phyloP scores from a whole-genome alignment of 2,888 invertebrate genomes.

The Tanytarsus gracilentus region DNA sequence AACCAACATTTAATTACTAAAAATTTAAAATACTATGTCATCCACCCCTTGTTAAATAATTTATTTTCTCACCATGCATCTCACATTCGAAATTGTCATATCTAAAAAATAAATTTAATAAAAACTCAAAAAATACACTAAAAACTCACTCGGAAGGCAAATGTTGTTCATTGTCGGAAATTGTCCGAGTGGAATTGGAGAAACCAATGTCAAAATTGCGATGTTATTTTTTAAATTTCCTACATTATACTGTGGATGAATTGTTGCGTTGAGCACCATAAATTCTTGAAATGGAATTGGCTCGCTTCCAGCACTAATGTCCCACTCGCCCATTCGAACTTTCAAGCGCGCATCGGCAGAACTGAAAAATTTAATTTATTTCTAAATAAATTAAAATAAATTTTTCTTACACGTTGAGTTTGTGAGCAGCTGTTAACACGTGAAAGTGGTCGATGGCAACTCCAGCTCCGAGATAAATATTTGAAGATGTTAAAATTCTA shows the following conservation, averaged over 20 bases:
- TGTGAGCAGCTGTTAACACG: neutral
- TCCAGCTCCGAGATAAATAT: neutral
- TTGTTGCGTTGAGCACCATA: too few species aligned
- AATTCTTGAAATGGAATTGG: neutral
- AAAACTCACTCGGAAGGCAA: constrained; percentile 3
- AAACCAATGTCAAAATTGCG: neutral
- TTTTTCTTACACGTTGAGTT: neutral
- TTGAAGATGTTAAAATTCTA: neutral
- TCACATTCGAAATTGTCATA: too few species aligned
- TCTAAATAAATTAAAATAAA: neutral
- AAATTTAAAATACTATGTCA: too few species aligned
- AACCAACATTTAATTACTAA: too few species aligned
- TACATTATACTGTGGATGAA: neutral
- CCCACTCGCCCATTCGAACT: neutral
- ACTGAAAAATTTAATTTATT: neutral
- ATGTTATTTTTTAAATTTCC: neutral
- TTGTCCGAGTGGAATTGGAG: neutral
- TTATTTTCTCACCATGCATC: too few species aligned
- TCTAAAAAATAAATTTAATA: constrained; percentile 52
- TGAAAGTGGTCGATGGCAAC: neutral
- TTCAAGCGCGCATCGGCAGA: neutral
- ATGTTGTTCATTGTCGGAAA: constrained; percentile 1
- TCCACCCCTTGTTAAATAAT: too few species aligned
- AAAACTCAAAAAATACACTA: too few species aligned
- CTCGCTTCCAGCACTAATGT: neutral